Conservation (phyloP, 2,888 invertebrate species). For the Anarsia innoxiella region DNA sequence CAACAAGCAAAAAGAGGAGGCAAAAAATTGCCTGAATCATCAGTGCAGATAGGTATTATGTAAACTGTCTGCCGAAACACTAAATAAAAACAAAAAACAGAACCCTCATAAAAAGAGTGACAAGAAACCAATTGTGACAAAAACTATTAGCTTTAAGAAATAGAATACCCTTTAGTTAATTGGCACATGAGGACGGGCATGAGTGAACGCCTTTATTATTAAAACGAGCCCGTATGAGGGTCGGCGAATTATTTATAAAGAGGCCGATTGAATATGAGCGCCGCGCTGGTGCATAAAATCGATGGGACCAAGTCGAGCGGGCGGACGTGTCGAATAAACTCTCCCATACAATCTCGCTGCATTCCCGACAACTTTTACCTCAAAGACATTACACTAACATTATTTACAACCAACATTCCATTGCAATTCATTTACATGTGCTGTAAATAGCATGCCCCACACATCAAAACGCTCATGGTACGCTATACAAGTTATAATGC, state of each 20-base stretch:
- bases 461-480: slow-evolving; percentile 4
- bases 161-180: slow-evolving; percentile 43
- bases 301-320: slow-evolving; percentile 34
- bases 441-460: slow-evolving; percentile 6
- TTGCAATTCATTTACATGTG: slow-evolving; percentile 10
- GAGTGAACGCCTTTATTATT: slow-evolving; percentile 57
- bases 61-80: no score
- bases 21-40: no score
- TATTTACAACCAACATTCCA: slow-evolving; percentile 7
- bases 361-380: slow-evolving; percentile 31
- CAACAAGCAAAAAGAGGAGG: no score
- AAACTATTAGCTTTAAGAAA: slow-evolving; percentile 21
- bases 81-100: no score
- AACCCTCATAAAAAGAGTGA: slow-evolving; percentile 18
- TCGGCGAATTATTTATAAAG: slow-evolving; percentile 53
- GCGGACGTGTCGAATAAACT: slow-evolving; percentile 25
- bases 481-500: slow-evolving; percentile 23
- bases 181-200: slow-evolving; percentile 47
- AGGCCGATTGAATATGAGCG: slow-evolving; percentile 46
- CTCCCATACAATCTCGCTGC: slow-evolving; percentile 25
- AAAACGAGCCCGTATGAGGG: slow-evolving; percentile 53
- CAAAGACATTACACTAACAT: slow-evolving; percentile 21
- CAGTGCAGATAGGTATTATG: no score
- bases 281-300: slow-evolving; percentile 47
- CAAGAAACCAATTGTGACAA: slow-evolving; percentile 16